phyloP scores from a whole-genome alignment of 2,888 invertebrate species.

The Phengaris alcon region DNA sequence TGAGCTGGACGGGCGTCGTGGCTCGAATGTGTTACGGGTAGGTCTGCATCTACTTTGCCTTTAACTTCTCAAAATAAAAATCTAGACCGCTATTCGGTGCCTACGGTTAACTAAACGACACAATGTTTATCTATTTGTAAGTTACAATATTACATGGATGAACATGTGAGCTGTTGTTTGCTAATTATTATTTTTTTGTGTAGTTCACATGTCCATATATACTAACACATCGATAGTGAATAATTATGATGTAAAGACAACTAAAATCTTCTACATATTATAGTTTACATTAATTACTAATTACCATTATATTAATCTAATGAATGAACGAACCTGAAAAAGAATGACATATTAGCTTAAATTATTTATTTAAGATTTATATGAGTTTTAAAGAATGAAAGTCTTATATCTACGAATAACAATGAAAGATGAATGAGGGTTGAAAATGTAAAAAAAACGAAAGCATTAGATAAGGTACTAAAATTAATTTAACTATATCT shows the following conservation, averaged over 20 bases:
- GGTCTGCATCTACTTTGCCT: conserved; percentile 56
- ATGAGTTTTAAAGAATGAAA: background rate
- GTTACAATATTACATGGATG: background rate
- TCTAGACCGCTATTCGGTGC: conserved; percentile 70
- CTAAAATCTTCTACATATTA: conserved; percentile 24
- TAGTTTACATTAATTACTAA: conserved; percentile 25
- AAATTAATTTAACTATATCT: background rate
- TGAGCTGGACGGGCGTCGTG: conserved; percentile 53
- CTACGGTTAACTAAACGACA: conserved; percentile 62
- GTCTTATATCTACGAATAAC: background rate
- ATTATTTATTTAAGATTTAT: background rate
- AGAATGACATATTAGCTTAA: conserved; percentile 10
- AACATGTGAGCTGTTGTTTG: background rate
- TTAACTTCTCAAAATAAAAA: conserved; percentile 55
- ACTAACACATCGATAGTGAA: conserved; percentile 20
- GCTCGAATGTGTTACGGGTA: conserved; percentile 46
- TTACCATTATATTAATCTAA: conserved; percentile 24
- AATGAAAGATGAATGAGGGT: background rate
- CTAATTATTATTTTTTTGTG: background rate
- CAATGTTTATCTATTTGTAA: conserved; percentile 53
- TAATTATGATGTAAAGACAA: conserved; percentile 22
- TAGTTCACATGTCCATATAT: conserved; percentile 11
- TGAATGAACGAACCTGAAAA: conserved; percentile 26
- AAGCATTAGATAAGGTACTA: background rate
- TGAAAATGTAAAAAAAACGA: background rate